phyloP scores from a whole-genome alignment of 1,140 invertebrate species.

The Octopus sinensis region DNA sequence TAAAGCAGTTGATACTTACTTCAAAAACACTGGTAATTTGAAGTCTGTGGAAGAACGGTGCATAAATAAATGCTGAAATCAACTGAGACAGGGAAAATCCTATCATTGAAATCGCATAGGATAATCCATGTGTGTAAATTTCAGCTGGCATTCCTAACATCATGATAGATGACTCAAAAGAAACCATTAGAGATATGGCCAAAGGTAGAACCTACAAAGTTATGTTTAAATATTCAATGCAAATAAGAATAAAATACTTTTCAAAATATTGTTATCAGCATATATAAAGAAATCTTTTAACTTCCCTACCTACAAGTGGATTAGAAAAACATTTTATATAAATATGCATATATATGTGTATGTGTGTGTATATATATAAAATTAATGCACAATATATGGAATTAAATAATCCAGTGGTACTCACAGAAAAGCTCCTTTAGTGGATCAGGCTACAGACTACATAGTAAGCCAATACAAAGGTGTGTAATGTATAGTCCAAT shows the following conservation, averaged over 20 bases:
- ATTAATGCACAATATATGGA: too few relatives aligned
- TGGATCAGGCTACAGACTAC: too few relatives aligned
- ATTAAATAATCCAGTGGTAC: too few relatives aligned
- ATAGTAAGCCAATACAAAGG: too few relatives aligned
- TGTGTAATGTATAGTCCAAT: too few relatives aligned
- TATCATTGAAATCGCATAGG: slow-evolving; percentile 27
- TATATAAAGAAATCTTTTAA: not conserved
- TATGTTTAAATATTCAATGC: slow-evolving; percentile 19
- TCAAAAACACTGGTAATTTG: slow-evolving; percentile 55
- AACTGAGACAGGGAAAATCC: slow-evolving; percentile 42
- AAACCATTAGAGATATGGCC: slow-evolving; percentile 45
- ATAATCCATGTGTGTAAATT: slow-evolving; percentile 40
- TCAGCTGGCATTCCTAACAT: slow-evolving; percentile 55
- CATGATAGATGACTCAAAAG: slow-evolving; percentile 54
- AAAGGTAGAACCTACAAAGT: slow-evolving; percentile 40
- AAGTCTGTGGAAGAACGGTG: slow-evolving; percentile 54
- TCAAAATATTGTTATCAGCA: not conserved
- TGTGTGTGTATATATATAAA: too few relatives aligned
- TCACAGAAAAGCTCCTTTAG: too few relatives aligned
- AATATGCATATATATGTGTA: too few relatives aligned
- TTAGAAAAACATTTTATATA: not conserved
- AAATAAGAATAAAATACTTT: not conserved
- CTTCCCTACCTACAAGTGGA: not conserved
- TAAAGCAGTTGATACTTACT: slow-evolving; percentile 32
- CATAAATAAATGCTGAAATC: slow-evolving; percentile 40